Percentiles rank a stretch among this genome's conserved stretches.
These are phyloP conservation scores for Lithobius niger DNA, from an alignment of 1,140 invertebrate species.

Conservation along the genomic window DNA sequence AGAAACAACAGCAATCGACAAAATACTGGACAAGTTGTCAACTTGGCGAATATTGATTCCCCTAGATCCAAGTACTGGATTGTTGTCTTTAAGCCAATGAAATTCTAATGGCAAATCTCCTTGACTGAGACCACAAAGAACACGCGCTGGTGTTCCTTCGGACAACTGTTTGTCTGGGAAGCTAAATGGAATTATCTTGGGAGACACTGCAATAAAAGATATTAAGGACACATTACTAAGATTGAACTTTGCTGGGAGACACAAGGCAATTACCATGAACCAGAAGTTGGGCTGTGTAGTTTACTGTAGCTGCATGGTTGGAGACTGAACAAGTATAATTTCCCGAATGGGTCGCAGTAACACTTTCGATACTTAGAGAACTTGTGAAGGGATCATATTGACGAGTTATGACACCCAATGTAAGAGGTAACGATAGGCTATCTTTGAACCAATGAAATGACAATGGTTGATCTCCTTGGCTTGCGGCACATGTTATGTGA, in stretches of 20 bases:
- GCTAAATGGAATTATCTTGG: slow-evolving; percentile 3
- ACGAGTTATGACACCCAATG: slow-evolving; percentile 7
- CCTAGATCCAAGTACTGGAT: no score
- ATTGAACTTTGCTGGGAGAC: no score
- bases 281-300: slow-evolving; percentile 43
- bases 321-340: slow-evolving; percentile 49
- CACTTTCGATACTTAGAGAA: slow-evolving; percentile 41
- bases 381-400: slow-evolving; percentile 22
- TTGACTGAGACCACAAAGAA: slow-evolving; percentile 1
- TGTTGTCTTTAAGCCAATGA: no score
- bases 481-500: slow-evolving; percentile 74
- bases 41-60: no score
- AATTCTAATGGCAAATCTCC: no score
- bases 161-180: not conserved
- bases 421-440: slow-evolving; percentile 35
- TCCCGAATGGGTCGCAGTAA: slow-evolving; percentile 47
- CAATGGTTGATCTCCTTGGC: slow-evolving; percentile 85
- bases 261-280: slow-evolving; percentile 42
- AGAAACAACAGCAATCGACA: no score
- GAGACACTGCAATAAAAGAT: not conserved
- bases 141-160: not conserved
- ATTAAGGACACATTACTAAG: not conserved
- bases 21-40: no score
- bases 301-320: slow-evolving; percentile 45
- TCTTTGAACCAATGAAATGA: slow-evolving; percentile 62